Conservation (phyloP, 2,797 vertebrate species). For the Tiaroga cobitis region DNA sequence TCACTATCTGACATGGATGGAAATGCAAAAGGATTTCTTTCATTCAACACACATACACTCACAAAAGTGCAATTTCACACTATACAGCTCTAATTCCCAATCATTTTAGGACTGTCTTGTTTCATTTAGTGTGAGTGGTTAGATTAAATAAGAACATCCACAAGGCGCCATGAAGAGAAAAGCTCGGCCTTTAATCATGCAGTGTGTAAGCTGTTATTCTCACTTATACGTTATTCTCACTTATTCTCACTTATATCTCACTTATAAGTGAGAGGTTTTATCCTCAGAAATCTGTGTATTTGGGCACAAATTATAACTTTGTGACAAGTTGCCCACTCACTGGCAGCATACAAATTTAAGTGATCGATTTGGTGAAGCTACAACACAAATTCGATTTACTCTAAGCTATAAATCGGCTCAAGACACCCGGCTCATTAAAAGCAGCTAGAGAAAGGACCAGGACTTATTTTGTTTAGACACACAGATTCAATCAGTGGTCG, state of each 20-base stretch:
- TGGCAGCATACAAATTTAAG: conserved; percentile 28
- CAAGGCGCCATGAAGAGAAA: conserved; percentile 39
- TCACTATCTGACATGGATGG: conserved; percentile 58
- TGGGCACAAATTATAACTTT: conserved; percentile 26
- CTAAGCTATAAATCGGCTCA: neutral
- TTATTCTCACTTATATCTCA: too few relatives aligned
- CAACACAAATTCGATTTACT: conserved; percentile 25
- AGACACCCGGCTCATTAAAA: neutral
- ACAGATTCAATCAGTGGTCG: conserved; percentile 1
- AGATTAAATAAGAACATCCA: conserved; percentile 61
- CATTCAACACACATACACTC: conserved; percentile 57
- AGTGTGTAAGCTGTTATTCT: neutral
- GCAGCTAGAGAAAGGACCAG: neutral
- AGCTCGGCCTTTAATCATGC: conserved; percentile 12
- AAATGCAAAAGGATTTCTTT: conserved; percentile 65
- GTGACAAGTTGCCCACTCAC: conserved; percentile 36
- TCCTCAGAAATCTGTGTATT: conserved; percentile 28
- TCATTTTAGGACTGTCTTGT: conserved; percentile 58
- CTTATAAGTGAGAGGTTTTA: conserved; percentile 8
- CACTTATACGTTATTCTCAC: too few relatives aligned
- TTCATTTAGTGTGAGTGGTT: conserved; percentile 61
- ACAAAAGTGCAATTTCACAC: conserved; percentile 72
- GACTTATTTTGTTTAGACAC: neutral
- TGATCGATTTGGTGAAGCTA: conserved; percentile 9
- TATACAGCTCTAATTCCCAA: conserved; percentile 62